These are phyloP conservation scores for Strix uralensis DNA, from an alignment of 2,113 vertebrate genomes.

Conservation along the genomic window DNA sequence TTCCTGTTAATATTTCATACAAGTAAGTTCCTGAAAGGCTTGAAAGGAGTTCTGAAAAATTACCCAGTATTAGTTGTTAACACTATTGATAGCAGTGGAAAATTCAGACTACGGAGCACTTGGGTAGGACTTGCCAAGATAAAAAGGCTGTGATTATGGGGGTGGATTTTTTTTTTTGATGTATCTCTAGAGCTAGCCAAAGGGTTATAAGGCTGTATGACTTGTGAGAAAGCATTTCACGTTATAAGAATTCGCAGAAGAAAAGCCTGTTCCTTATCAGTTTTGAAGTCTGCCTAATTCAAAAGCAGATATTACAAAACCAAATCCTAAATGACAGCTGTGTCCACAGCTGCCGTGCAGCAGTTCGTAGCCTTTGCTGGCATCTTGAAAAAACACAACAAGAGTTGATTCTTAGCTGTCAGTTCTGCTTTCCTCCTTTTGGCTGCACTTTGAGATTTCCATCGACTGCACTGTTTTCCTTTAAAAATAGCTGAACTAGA, in stretches of 20 bases:
- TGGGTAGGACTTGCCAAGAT: background rate
- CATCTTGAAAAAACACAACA: background rate
- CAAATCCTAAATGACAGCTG: background rate
- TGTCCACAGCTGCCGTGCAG: background rate
- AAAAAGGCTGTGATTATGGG: background rate
- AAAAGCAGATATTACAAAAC: background rate
- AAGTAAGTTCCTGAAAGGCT: background rate
- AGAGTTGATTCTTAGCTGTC: background rate
- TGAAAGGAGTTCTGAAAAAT: conserved; percentile 31
- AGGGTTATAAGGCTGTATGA: background rate
- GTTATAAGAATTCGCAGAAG: background rate
- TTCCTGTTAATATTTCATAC: conserved; percentile 26
- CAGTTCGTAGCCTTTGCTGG: conserved; percentile 5
- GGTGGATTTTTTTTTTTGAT: background rate
- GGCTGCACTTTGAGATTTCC: background rate
- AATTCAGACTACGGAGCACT: background rate
- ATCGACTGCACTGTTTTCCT: background rate
- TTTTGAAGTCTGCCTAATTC: conserved; percentile 15
- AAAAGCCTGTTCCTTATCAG: background rate
- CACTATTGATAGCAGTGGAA: background rate
- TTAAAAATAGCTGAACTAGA: background rate
- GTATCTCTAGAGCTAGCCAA: background rate
- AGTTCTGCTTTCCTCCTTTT: background rate
- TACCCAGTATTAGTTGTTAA: background rate
- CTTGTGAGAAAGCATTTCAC: background rate